Percentiles rank a stretch among this genome's conserved stretches.
Conservation (phyloP, 1,140 invertebrate species). For the Pseudomyrmex sp. region DNA sequence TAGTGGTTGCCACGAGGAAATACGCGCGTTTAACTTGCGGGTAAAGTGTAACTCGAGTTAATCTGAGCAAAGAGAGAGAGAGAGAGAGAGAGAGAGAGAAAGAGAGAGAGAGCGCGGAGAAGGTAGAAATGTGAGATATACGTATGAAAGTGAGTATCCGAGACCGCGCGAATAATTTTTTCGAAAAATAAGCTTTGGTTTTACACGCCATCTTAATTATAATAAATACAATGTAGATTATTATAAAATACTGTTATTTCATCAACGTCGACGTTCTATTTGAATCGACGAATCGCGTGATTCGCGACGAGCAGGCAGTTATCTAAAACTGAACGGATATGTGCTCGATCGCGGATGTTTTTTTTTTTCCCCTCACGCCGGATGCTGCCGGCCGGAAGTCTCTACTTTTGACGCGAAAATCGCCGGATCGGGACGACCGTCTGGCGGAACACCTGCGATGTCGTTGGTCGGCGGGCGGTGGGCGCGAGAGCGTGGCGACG, state of each 20-base stretch:
- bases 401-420: slow-evolving; percentile 18
- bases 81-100: not conserved
- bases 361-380: not conserved
- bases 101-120: not conserved
- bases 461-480: slow-evolving; percentile 16
- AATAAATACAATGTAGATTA: no score
- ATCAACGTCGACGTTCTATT: no score
- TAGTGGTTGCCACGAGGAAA: slow-evolving; percentile 57
- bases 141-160: no score
- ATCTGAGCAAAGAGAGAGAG: not conserved
- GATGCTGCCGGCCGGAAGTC: slow-evolving; percentile 54
- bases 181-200: no score
- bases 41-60: slow-evolving; percentile 41
- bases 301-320: not conserved
- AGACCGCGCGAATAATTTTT: no score
- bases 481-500: slow-evolving; percentile 51
- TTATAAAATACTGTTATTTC: no score
- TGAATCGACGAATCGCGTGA: no score
- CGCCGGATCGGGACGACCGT: slow-evolving; percentile 11
- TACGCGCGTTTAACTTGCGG: slow-evolving; percentile 8
- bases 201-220: no score
- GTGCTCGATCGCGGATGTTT: not conserved
- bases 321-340: slow-evolving; percentile 9
- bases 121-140: not conserved
- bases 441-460: slow-evolving; percentile 54